Base-by-base conservation (phyloP, 2,888 invertebrate genomes). In the Isoperla grammatica region DNA sequence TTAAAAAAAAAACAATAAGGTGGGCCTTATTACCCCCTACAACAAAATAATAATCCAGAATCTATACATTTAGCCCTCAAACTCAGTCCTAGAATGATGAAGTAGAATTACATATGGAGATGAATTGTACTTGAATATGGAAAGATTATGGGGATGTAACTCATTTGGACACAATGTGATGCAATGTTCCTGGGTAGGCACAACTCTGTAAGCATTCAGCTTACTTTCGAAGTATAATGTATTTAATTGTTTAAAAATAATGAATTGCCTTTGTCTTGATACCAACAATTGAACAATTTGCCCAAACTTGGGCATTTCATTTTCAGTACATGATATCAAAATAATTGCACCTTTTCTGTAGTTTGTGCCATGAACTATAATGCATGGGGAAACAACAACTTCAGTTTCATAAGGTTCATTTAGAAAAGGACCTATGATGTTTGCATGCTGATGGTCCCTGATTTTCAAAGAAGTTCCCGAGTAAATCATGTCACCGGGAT, bases 401-500 rank as follows among this genome's bases (percentile, higher is more conserved):
- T 50, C 13, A 12, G 23, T 5, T 8, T 15, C 13, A 15, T 35
- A n/a, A 13, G n/a, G n/a, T 13, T n/a, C 9, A n/a, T 15, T 13
- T 17, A 50, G 22, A 20, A 2, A 20, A 22, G 19, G 19, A 4
- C n/a, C 12, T 2, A 48, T 19, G 8, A 22, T 12, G 13, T 12
- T 8, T n/a, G 8, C 4, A 6, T 48, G 20, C 5, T 2, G 20
- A n/a, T 49, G 48, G 15, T 53, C 40, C 5, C 58, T 19, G 12
- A 46, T 48, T 37, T 40, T 13, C 11, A 59, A 17, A 4, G 23
- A 22, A 1, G 8, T 15, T 48, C 12, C 54, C 35, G 42, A 15
- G 29, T 50, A 19, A 12, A 59, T 45, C 29, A 53, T 22, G 45
- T 63, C 59, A 15, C 59, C 61, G 23, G 45, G 13, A 29, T 63